Evolutionary conservation across 1,140 invertebrate genomes (phyloP), one percentile per base, ranked within the genome.

Genomic region (Carposina sasakii): DNA sequence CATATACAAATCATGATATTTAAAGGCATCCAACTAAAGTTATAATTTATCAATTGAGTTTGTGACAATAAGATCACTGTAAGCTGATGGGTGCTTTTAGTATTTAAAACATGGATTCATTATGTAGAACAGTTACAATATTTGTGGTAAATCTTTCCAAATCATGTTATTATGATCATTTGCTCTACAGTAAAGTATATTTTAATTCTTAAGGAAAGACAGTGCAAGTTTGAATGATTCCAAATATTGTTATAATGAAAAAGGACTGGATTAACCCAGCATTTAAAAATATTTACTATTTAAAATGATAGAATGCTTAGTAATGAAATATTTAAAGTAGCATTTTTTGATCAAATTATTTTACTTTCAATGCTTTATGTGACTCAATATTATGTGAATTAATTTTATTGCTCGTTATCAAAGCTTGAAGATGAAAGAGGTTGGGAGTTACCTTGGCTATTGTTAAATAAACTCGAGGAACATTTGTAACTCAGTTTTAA

Each of bases 401-500:
- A 72, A 67, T 71, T n/a, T n/a, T 74, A 69, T 69, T 57, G 74
- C 64, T 76, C 54, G 62, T 74, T 76, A 67, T 62, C 54, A 47
- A 63, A 69, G 62, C 66, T 67, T 77, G 70, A 42, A 54, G 71
- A 62, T 71, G 60, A 67, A 68, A 61, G 48, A 67, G 60, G 62
- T 71, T 62, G 48, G 63, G 63, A 73, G 61, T 71, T 72, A 69
- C 58, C 58, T 60, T 71, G 67, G 71, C 71, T 65, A 72, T 68
- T 74, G 70, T 75, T 78, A 67, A 72, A 67, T 71, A 69, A 71
- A 74, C 61, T 71, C 55, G 50, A 55, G 69, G 57, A 71, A 78
- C 69, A 73, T 81, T 76, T 81, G 76, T 84, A 84, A 81, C 70
- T 81, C 76, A 79, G 71, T 79, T 81, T 82, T 74, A 78, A 82